Base-by-base conservation (phyloP, 2,797 vertebrate species). In the Bradypodion pumilum region DNA sequence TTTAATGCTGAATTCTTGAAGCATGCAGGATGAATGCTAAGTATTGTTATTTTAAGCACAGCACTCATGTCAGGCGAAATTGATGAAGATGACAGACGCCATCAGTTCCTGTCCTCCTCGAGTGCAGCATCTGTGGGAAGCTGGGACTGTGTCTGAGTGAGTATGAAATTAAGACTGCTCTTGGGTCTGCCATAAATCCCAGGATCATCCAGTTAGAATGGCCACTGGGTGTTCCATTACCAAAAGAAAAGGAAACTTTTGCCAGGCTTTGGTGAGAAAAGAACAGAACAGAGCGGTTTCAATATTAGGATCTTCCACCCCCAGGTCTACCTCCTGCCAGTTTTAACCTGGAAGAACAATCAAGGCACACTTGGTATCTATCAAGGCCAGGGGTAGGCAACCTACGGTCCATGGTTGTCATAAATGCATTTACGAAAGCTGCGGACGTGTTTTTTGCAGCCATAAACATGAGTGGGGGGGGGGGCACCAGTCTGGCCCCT, bases 331-430 rank as follows among this genome's bases (percentile, higher is more conserved):
- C 40, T 13, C n/a, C 12, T 42, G 25, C n/a, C n/a, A n/a, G n/a
- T n/a, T 88, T 85, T 89, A 73, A 89, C 88, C 90, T 88, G 81
- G 89, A 89, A 76, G 92, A 94, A 87, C 74, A 75, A 89, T 83
- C 76, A 72, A 77, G 37, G 86, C 89, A 84, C 85, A 77, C 90
- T 90, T 65, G 7, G n/a, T 72, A 84, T 81, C 84, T 87, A 40
- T 16, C 68, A 88, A 25, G 2, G 59, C 13, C 66, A n/a, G n/a
- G n/a, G n/a, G n/a, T n/a, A n/a, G n/a, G n/a, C n/a, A n/a, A n/a
- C n/a, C n/a, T n/a, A n/a, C n/a, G n/a, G n/a, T n/a, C n/a, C n/a
- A n/a, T n/a, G n/a, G n/a, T n/a, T n/a, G n/a, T n/a, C n/a, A n/a
- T n/a, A n/a, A n/a, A n/a, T n/a, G n/a, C n/a, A n/a, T n/a, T n/a